These are phyloP conservation scores for Macropodus opercularis DNA, from an alignment of 2,797 vertebrate genomes.

Conservation along the genomic window DNA sequence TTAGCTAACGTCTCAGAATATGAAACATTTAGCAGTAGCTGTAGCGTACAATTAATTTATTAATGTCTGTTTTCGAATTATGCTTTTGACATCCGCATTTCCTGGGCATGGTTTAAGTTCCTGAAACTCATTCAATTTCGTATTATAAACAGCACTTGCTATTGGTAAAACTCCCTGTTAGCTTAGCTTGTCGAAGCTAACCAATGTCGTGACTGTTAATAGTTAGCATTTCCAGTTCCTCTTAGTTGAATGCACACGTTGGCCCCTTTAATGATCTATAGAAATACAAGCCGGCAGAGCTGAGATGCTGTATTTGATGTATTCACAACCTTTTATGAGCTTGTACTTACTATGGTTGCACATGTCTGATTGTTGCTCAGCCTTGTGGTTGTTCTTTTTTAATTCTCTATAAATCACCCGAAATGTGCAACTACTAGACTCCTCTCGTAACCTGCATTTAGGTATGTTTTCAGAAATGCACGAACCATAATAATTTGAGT, in stretches of 20 bases:
- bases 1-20: slow-evolving; percentile 31
- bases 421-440: neutral
- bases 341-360: neutral
- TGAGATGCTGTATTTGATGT: neutral
- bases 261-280: fast-evolving
- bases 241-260: neutral
- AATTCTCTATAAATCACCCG: slow-evolving; percentile 4
- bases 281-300: neutral
- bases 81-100: fast-evolving
- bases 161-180: slow-evolving; percentile 32
- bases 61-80: neutral
- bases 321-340: fast-evolving
- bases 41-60: neutral
- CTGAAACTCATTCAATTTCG: fast-evolving
- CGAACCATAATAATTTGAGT: neutral
- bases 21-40: neutral
- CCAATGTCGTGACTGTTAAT: slow-evolving; percentile 56
- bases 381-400: slow-evolving; percentile 30
- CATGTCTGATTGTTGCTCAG: slow-evolving; percentile 14
- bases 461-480: neutral
- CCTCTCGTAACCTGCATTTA: neutral
- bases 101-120: neutral
- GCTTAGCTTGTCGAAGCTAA: slow-evolving; percentile 65
- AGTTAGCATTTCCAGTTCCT: neutral
- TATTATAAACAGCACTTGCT: too few species aligned